Percentiles rank a stretch among this genome's conserved stretches.
Evolutionary conservation across 2,113 vertebrate species (phyloP).

Genomic region (Corythornis vintsioides): DNA sequence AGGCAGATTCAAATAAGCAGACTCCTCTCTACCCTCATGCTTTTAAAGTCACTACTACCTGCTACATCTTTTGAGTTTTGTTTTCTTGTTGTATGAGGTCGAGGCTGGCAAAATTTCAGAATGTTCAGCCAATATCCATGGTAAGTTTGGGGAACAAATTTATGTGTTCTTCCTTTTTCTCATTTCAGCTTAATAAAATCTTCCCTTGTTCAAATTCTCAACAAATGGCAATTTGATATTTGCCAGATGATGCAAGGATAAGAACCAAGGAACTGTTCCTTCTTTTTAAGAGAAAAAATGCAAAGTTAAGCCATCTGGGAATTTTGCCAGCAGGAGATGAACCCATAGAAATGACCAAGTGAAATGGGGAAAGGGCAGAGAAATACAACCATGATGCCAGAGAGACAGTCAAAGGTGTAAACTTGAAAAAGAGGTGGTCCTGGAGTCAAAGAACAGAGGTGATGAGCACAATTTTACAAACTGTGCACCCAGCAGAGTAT

Average conservation of each 20-base stretch:
- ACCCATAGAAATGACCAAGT: not conserved
- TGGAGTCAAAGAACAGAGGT: not conserved
- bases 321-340: not conserved
- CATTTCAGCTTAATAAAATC: slow-evolving; percentile 1
- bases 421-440: not conserved
- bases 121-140: not conserved
- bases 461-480: not conserved
- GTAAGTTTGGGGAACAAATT: not conserved
- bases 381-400: not conserved
- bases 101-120: slow-evolving; percentile 6
- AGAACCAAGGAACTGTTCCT: not conserved
- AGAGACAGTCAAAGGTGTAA: not conserved
- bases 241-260: not conserved
- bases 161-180: not conserved
- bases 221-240: not conserved
- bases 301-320: not conserved
- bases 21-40: not conserved
- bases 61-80: not conserved
- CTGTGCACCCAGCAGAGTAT: not conserved
- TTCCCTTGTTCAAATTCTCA: not conserved
- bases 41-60: not conserved
- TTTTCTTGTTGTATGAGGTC: not conserved
- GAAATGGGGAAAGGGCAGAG: not conserved
- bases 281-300: not conserved
- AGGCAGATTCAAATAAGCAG: not conserved